Percentiles rank a stretch among this genome's conserved stretches.
phyloP scores from a whole-genome alignment of 2,113 vertebrate species.

The Sylvietta virens region DNA sequence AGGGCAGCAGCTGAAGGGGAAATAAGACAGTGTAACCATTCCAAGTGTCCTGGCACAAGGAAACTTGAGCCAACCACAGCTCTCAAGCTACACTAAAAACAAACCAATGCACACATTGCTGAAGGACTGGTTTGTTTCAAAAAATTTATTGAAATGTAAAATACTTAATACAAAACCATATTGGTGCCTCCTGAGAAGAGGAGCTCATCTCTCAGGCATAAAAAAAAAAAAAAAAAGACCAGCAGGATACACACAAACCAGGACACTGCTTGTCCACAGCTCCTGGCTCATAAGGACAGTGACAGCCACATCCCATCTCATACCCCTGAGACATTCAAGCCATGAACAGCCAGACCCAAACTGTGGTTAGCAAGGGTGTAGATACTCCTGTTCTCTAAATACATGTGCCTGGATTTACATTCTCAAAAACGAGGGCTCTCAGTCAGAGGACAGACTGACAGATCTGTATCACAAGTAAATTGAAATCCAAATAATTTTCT shows the following conservation, averaged over 20 bases:
- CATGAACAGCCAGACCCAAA: not conserved
- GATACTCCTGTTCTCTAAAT: not conserved
- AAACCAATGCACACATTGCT: not conserved
- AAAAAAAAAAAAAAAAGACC: not conserved
- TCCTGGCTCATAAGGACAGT: not conserved
- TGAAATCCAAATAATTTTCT: not conserved
- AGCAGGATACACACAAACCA: not conserved
- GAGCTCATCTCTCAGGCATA: not conserved
- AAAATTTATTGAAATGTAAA: slow-evolving; percentile 44
- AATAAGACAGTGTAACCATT: not conserved
- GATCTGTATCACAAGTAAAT: not conserved
- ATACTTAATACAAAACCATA: not conserved
- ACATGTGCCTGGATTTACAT: not conserved
- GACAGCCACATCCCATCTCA: not conserved
- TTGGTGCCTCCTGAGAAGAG: not conserved
- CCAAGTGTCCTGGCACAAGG: not conserved
- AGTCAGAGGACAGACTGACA: not conserved
- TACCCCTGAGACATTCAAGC: not conserved
- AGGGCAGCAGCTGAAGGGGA: not conserved
- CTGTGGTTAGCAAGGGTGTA: not conserved
- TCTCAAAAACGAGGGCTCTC: not conserved
- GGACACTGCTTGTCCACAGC: not conserved
- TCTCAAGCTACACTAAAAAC: not conserved
- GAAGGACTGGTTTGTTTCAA: not conserved
- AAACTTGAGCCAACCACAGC: not conserved